Conservation (phyloP, 2,888 invertebrate genomes). For the Bruchidius siliquastri region DNA sequence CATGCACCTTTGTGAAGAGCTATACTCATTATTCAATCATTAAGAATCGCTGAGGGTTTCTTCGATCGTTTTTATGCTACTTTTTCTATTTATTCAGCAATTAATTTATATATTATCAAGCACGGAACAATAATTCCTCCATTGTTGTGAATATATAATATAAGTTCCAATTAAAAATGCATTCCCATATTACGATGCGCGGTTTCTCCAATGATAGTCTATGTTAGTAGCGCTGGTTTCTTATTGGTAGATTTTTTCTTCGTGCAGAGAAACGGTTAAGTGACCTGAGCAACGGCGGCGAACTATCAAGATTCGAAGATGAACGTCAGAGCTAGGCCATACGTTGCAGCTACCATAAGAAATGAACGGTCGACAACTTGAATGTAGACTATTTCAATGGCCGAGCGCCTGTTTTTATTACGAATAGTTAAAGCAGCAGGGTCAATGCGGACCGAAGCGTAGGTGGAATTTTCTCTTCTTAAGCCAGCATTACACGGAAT, state of each 20-base stretch:
- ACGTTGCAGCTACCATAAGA: background rate
- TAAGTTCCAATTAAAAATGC: background rate
- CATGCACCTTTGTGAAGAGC: background rate
- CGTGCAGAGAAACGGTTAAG: background rate
- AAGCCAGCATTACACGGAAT: background rate
- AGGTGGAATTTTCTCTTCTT: background rate
- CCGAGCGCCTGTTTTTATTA: background rate
- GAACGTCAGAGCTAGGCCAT: background rate
- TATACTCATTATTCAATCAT: background rate
- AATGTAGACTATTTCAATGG: background rate
- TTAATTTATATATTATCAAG: background rate
- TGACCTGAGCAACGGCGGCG: background rate
- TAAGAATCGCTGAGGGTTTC: background rate
- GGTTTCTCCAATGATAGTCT: background rate
- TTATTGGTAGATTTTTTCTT: background rate
- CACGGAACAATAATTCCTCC: background rate
- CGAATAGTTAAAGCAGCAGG: background rate
- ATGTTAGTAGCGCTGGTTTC: background rate
- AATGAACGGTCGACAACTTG: background rate
- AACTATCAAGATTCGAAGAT: background rate
- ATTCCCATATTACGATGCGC: background rate
- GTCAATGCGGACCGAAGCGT: background rate
- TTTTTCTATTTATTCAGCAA: background rate
- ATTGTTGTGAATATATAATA: background rate
- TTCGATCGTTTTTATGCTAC: background rate